Percentiles rank a stretch among this genome's conserved stretches.
Conservation (phyloP, 1,140 invertebrate genomes). For the Potamilus streckersoni region DNA sequence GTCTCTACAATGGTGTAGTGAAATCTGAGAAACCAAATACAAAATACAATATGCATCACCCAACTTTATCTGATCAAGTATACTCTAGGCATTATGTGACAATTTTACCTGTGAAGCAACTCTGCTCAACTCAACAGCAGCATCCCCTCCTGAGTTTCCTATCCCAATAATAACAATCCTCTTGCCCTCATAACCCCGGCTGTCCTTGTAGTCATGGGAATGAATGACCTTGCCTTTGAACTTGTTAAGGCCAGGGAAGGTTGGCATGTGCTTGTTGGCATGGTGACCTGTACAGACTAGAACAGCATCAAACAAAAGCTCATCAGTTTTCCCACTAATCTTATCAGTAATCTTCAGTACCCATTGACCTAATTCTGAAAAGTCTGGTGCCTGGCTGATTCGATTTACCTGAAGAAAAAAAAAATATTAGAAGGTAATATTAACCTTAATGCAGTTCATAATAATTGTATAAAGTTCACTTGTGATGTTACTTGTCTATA, state of each 20-base stretch:
- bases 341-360: slow-evolving; percentile 27
- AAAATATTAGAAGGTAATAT: background rate
- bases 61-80: no score
- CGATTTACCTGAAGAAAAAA: slow-evolving; percentile 11
- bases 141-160: slow-evolving; percentile 71
- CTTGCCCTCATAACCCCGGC: slow-evolving; percentile 64
- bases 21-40: no score
- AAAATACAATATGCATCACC: no score
- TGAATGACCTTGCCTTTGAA: slow-evolving; percentile 70
- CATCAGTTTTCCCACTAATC: slow-evolving; percentile 16
- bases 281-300: slow-evolving; percentile 66
- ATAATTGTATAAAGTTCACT: no score
- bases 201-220: slow-evolving; percentile 66
- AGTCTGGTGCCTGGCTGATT: slow-evolving; percentile 22
- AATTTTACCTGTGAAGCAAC: no score
- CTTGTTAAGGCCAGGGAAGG: slow-evolving; percentile 59
- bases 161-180: slow-evolving; percentile 70
- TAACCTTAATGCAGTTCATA: no score
- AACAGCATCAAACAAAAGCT: slow-evolving; percentile 61
- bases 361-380: slow-evolving; percentile 32
- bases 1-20: no score
- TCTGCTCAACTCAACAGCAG: slow-evolving; percentile 62
- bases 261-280: slow-evolving; percentile 59
- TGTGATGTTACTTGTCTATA: no score
- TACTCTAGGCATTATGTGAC: no score